phyloP scores from a whole-genome alignment of 37 sponge, comb jelly and placozoan genomes.

The Cladorhizidae sp. region DNA sequence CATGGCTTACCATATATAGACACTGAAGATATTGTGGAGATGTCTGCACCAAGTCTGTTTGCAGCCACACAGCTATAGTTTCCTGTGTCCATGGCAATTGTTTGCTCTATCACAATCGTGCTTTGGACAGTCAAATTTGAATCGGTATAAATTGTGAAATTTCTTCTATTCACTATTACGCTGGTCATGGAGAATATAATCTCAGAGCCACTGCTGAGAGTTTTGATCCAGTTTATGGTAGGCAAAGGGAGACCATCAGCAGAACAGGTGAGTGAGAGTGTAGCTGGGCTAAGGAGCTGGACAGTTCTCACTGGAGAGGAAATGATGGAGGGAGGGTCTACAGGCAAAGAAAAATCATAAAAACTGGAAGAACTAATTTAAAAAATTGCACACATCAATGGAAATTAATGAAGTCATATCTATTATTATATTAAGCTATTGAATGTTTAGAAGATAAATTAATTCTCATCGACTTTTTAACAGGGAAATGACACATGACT shows the following conservation, averaged over 20 bases:
- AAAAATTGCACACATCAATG: no score
- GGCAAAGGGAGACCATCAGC: constrained; percentile 45
- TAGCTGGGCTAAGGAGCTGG: constrained; percentile 10
- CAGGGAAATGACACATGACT: no score
- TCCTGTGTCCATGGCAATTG: constrained; percentile 31
- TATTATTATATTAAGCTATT: no score
- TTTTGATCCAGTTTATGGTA: constrained; percentile 38
- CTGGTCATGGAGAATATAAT: no score
- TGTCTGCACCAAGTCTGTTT: constrained; percentile 9
- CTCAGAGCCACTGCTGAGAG: constrained; percentile 15
- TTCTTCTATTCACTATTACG: background rate
- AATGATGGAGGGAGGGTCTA: constrained; percentile 20
- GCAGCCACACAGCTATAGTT: constrained; percentile 38
- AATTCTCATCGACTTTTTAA: no score
- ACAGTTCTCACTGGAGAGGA: background rate
- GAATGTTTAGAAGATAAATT: no score
- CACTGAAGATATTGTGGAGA: background rate
- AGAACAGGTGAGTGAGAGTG: constrained; percentile 36
- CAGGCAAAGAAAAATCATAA: no score
- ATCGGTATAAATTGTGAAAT: constrained; percentile 7
- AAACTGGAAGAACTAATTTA: no score
- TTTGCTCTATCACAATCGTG: constrained; percentile 20
- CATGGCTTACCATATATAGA: constrained; percentile 31
- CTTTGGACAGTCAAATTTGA: constrained; percentile 15
- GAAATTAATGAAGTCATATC: no score